Evolutionary conservation across 2,797 vertebrate genomes (phyloP).

Genomic region (Manis javanica): DNA sequence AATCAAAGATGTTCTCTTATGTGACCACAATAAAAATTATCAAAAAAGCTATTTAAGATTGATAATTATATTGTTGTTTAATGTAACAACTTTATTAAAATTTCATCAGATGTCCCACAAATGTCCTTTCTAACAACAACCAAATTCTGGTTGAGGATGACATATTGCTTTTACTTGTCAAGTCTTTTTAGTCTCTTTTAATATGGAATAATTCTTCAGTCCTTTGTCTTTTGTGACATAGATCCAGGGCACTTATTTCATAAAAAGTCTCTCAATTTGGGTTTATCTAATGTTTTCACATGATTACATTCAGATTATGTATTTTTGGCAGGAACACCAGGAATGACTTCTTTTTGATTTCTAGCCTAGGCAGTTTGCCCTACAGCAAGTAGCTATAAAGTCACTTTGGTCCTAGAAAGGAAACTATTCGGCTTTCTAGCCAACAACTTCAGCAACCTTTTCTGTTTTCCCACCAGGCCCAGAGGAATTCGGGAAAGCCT

Average conservation of each 20-base stretch:
- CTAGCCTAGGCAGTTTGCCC: background rate
- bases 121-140: background rate
- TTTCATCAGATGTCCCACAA: background rate
- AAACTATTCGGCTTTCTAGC: background rate
- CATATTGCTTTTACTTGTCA: background rate
- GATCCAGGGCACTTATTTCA: background rate
- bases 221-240: background rate
- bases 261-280: background rate
- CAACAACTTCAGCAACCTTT: background rate
- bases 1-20: background rate
- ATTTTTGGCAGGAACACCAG: background rate
- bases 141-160: background rate
- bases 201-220: background rate
- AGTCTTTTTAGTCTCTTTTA: background rate
- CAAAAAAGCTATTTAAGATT: background rate
- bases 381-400: background rate
- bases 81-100: background rate
- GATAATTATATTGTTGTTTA: background rate
- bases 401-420: background rate
- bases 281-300: constrained; percentile 5
- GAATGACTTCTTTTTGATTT: constrained; percentile 29
- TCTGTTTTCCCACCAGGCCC: background rate
- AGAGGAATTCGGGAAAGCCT: background rate
- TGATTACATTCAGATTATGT: background rate
- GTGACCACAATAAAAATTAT: background rate